Evolutionary conservation across 2,888 invertebrate genomes (phyloP).

Genomic region (Hemaris fuciformis): DNA sequence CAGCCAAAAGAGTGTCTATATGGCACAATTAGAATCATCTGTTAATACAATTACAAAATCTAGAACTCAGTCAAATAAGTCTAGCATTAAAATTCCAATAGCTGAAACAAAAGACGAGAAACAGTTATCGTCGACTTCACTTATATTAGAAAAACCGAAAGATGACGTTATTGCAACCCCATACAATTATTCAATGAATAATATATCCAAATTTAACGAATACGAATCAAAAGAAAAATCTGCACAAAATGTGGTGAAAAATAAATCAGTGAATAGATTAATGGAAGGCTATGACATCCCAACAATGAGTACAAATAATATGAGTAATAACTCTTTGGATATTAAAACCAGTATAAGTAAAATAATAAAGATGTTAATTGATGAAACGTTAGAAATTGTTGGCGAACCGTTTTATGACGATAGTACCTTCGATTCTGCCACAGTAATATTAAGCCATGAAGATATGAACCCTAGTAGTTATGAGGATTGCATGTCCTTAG

Average conservation of each 20-base stretch:
- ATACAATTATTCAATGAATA: neutral
- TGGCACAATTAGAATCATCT: constrained; percentile 41
- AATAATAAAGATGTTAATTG: constrained; percentile 46
- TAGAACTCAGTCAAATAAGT: constrained; percentile 41
- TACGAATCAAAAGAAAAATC: neutral
- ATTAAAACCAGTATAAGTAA: constrained; percentile 20
- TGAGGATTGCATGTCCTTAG: constrained; percentile 31
- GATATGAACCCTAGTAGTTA: constrained; percentile 21
- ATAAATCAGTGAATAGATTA: too few relatives aligned
- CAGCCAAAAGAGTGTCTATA: constrained; percentile 45
- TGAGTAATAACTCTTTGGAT: neutral
- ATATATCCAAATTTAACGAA: neutral
- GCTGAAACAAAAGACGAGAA: constrained; percentile 32
- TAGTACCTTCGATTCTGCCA: constrained; percentile 35
- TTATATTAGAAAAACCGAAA: neutral
- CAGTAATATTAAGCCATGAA: constrained; percentile 35
- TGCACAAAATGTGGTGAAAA: too few relatives aligned
- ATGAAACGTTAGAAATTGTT: constrained; percentile 49
- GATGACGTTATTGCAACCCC: neutral
- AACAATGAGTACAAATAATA: neutral
- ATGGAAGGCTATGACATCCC: too few relatives aligned
- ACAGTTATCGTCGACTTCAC: neutral
- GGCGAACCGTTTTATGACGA: constrained; percentile 26
- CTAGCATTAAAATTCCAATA: constrained; percentile 37
- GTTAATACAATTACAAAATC: constrained; percentile 36